Conservation (phyloP, 2,113 vertebrate genomes). For the Ictalurus punctatus region DNA sequence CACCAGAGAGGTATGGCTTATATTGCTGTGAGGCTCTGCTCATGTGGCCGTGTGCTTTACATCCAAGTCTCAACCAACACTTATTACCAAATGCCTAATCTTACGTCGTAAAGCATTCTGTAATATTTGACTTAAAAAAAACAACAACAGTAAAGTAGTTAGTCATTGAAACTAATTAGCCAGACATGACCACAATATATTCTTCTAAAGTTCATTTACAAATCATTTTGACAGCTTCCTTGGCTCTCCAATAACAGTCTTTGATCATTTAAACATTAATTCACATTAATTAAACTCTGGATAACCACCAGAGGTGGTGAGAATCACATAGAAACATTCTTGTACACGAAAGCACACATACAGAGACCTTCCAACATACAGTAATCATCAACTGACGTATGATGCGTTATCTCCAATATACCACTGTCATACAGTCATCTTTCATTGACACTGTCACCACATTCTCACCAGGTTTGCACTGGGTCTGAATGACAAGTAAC, state of each 20-base stretch:
- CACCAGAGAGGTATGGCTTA: constrained; percentile 18
- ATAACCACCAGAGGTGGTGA: not conserved
- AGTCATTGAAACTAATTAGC: not conserved
- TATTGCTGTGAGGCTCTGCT: not conserved
- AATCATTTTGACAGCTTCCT: not conserved
- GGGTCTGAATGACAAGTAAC: not conserved
- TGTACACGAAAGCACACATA: not conserved
- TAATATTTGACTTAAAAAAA: not conserved
- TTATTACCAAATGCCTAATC: not conserved
- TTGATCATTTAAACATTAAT: not conserved
- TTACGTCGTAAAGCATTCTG: not conserved
- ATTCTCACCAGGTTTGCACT: not conserved
- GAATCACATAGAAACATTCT: not conserved
- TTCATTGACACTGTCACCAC: not conserved
- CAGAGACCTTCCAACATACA: not conserved
- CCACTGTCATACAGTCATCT: not conserved
- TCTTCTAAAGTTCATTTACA: not conserved
- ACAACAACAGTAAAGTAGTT: not conserved
- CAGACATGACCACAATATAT: not conserved
- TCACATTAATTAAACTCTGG: not conserved
- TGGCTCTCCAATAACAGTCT: not conserved
- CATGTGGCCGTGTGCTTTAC: not conserved
- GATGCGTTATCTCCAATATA: not conserved
- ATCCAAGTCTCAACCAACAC: not conserved
- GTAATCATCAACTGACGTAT: not conserved